These are phyloP conservation scores for Ostrea denselamellosa DNA, from an alignment of 1,140 invertebrate genomes.

Conservation along the genomic window DNA sequence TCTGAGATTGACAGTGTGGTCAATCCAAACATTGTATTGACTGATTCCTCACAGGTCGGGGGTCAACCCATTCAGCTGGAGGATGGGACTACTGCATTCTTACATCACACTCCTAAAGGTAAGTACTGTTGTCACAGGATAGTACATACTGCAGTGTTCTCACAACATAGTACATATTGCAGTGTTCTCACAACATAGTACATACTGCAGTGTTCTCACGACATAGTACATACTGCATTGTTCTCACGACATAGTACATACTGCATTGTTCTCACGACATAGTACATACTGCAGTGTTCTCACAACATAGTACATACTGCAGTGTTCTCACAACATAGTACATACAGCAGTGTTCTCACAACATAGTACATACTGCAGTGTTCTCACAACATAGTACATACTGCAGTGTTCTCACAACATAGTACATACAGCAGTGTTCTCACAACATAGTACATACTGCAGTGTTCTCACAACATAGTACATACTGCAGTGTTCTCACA, in stretches of 20 bases:
- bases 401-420: background rate
- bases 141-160: too few relatives aligned
- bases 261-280: background rate
- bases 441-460: too few relatives aligned
- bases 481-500: background rate
- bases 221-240: too few relatives aligned
- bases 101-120: slow-evolving; percentile 74
- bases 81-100: slow-evolving; percentile 77
- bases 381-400: background rate
- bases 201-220: too few relatives aligned
- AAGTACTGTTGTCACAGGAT: background rate
- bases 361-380: too few relatives aligned
- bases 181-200: background rate
- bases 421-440: background rate
- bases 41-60: slow-evolving; percentile 60
- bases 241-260: background rate
- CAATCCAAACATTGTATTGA: slow-evolving; percentile 14
- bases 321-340: background rate
- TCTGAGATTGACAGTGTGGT: slow-evolving; percentile 30
- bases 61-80: slow-evolving; percentile 79
- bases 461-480: too few relatives aligned
- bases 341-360: background rate
- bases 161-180: too few relatives aligned
- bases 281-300: background rate
- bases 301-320: background rate